A percentile compares a stretch with the other conserved stretches of the same genome.
These are phyloP conservation scores for Griposia aprilina DNA, from an alignment of 2,888 invertebrate species.

Conservation along the genomic window DNA sequence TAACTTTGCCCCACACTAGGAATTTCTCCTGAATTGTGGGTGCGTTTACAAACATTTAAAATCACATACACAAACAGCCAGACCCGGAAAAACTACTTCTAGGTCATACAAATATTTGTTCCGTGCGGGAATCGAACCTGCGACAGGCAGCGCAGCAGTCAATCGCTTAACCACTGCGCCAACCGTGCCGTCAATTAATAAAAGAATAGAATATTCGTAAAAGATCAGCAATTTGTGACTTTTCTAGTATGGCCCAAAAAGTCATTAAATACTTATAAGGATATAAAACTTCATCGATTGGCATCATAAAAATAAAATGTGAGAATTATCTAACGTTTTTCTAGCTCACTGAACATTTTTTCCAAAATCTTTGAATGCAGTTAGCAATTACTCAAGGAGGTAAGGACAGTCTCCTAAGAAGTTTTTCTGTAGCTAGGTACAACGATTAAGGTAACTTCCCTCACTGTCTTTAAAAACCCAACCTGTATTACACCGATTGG, in stretches of 20 bases:
- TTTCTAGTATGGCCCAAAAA: not conserved
- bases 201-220: not conserved
- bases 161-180: too few relatives aligned
- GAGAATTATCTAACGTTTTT: not conserved
- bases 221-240: not conserved
- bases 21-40: too few relatives aligned
- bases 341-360: not conserved
- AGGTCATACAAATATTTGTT: too few relatives aligned
- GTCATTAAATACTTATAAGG: not conserved
- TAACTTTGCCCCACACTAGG: too few relatives aligned
- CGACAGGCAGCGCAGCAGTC: too few relatives aligned
- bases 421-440: not conserved
- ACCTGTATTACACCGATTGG: not conserved
- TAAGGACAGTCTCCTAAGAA: not conserved
- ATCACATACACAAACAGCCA: too few relatives aligned
- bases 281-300: not conserved
- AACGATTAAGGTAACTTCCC: not conserved
- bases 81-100: too few relatives aligned
- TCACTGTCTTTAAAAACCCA: not conserved
- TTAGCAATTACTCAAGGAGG: not conserved
- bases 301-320: not conserved
- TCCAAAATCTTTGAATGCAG: not conserved
- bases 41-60: too few relatives aligned
- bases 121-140: too few relatives aligned
- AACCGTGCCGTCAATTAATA: too few relatives aligned